Percentiles rank a stretch among this genome's conserved stretches.
Evolutionary conservation across 23 tunicate species (phyloP).

Genomic region (Styela clava): DNA sequence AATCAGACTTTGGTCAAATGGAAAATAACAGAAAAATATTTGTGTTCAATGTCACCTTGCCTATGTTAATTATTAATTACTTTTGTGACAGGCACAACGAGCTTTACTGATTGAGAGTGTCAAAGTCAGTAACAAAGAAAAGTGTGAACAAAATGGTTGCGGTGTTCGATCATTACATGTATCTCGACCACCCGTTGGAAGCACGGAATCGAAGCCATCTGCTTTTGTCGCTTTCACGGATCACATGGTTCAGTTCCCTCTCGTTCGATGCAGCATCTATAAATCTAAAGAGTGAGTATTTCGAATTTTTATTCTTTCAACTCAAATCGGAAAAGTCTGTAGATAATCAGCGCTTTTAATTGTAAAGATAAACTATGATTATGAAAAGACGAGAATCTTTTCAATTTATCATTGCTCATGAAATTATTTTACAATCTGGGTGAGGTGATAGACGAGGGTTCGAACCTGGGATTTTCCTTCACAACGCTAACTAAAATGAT

Average conservation of each 20-base stretch:
- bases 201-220: slow-evolving; percentile 20
- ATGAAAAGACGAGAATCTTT: no score
- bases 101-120: slow-evolving; percentile 58
- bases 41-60: no score
- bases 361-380: no score
- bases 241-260: slow-evolving; percentile 48
- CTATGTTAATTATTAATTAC: no score
- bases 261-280: slow-evolving; percentile 43
- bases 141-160: slow-evolving; percentile 40
- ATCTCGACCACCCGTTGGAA: slow-evolving; percentile 34
- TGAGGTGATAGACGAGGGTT: no score
- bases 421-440: no score
- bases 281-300: slow-evolving; percentile 47
- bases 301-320: background rate
- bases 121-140: slow-evolving; percentile 30
- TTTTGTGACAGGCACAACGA: slow-evolving; percentile 39
- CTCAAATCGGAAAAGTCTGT: background rate
- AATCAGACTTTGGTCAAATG: no score
- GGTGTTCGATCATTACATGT: slow-evolving; percentile 50
- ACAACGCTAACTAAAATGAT: no score
- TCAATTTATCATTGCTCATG: no score
- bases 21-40: no score
- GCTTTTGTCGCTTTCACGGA: slow-evolving; percentile 72
- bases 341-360: no score
- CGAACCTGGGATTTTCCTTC: no score